phyloP scores from a whole-genome alignment of 2,797 vertebrate species.

The Amblyraja radiata region DNA sequence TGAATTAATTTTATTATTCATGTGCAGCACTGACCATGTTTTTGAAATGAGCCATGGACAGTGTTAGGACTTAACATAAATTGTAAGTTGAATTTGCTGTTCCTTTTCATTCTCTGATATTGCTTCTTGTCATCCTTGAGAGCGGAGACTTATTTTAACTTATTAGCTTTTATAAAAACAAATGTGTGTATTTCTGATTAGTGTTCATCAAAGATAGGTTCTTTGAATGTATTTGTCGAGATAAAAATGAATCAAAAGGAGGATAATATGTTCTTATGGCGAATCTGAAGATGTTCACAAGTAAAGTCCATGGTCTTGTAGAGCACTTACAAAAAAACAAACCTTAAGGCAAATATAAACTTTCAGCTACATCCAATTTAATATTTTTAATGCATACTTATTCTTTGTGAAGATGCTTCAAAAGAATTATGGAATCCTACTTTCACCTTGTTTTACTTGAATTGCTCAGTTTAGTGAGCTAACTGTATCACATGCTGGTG shows the following conservation, averaged over 20 bases:
- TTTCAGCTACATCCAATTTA: neutral
- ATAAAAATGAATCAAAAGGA: neutral
- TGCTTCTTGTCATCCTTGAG: neutral
- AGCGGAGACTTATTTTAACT: neutral
- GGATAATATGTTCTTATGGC: neutral
- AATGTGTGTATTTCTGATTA: neutral
- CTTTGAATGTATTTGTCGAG: neutral
- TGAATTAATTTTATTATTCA: neutral
- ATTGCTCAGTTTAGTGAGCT: neutral
- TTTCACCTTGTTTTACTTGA: neutral
- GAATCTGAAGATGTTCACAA: neutral
- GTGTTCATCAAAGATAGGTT: neutral
- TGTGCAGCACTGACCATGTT: neutral
- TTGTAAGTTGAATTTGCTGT: neutral
- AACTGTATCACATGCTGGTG: neutral
- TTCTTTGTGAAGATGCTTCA: neutral
- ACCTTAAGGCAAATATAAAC: neutral
- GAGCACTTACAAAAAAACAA: neutral
- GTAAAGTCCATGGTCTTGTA: neutral
- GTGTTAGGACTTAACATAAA: neutral
- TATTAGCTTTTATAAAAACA: neutral
- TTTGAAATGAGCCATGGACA: neutral
- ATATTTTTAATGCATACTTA: neutral
- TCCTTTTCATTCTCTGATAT: neutral
- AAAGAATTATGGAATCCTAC: neutral